Evolutionary conservation across 2,797 vertebrate genomes (phyloP).

Genomic region (Myiotriccus ornatus): DNA sequence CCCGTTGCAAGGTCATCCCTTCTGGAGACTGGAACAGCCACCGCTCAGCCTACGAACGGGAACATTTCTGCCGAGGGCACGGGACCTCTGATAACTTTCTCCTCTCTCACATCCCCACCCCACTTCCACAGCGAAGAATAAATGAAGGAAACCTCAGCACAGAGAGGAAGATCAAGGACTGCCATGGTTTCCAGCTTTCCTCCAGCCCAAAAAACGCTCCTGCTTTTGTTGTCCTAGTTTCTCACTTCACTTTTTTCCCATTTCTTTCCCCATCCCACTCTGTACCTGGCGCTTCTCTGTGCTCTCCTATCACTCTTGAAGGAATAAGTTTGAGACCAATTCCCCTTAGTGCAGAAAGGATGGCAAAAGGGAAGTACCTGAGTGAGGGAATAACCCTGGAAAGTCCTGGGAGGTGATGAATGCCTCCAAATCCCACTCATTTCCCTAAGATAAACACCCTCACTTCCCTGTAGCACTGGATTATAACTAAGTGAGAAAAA

Average conservation of each 20-base stretch:
- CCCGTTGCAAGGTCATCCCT: slow-evolving; percentile 17
- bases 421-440: slow-evolving; percentile 38
- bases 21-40: background rate
- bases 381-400: background rate
- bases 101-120: background rate
- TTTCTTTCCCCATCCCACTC: background rate
- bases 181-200: background rate
- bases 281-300: rapidly evolving
- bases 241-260: rapidly evolving
- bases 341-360: background rate
- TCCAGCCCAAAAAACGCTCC: background rate
- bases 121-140: rapidly evolving
- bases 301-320: rapidly evolving
- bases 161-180: background rate
- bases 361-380: background rate
- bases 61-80: rapidly evolving
- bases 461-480: background rate
- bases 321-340: background rate
- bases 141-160: rapidly evolving
- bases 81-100: background rate
- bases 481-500: background rate
- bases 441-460: slow-evolving; percentile 38
- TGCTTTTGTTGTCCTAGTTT: background rate
- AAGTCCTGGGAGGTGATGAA: background rate
- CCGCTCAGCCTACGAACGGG: rapidly evolving